Base-by-base conservation (phyloP, 2,113 vertebrate species). In the Toxostoma redivivum region DNA sequence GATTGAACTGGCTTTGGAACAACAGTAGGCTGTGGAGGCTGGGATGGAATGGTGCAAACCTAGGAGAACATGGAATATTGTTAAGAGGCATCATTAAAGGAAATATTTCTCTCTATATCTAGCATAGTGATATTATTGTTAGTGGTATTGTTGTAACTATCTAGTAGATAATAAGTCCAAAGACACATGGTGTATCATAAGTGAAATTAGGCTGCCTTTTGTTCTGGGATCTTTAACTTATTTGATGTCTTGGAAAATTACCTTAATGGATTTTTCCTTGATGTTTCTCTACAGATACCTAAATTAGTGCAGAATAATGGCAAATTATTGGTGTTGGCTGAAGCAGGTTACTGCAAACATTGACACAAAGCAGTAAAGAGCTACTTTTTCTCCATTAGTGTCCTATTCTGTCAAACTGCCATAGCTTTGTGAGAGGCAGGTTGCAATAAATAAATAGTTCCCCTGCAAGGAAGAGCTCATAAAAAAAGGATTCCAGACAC, bases 1-100 rank as follows among this genome's bases (percentile, higher is more conserved):
- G 98, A 98, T 62, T 98, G 99, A 94, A 98, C 98, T 4, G 99
- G 99, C 96, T 99, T 99, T 90, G 98, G 97, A 92, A 98, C 94
- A 25, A 98, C 85, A 60, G 98, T 97, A 35, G 99, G 98, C 94
- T 99, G 99, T 22, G 97, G 98, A 88, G 98, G 98, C 83, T 98
- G 99, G 10, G 99, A 98, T 19, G 97, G 98, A 65, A 98, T 96
- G 33, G 97, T 94, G 66, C 96, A 98, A 95, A 98, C 98, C 98
- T 98, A 92, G 45, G 40, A 94, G 72, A 83, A 92, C 12, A 87
- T 25, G 60, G 30, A 65, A n/a, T 30, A 53, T 17, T 44, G 44
- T 94, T 81, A 94, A 72, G 24, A 54, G 9, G 5, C 38, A 66
- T 62, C 45, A 64, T 14, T 58, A 62, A 86, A 79, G 73, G 16